Percentiles rank a stretch among this genome's conserved stretches.
phyloP scores from a whole-genome alignment of 1,140 invertebrate species.

The Dendroctonus valens region DNA sequence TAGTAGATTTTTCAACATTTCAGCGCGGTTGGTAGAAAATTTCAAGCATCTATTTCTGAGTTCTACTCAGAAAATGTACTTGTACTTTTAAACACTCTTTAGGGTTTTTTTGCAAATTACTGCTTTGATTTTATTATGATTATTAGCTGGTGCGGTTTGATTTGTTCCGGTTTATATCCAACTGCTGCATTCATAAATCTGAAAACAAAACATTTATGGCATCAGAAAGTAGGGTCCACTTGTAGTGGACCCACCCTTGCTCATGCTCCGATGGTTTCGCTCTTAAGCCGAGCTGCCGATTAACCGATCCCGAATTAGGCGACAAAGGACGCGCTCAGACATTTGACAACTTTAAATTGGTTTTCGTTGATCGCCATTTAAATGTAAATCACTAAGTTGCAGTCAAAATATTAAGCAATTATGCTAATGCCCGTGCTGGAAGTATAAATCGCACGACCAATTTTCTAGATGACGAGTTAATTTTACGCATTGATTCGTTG shows the following conservation, averaged over 20 bases:
- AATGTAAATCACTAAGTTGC: slow-evolving; percentile 50
- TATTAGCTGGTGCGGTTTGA: no score
- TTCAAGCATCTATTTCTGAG: no score
- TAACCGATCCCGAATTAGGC: slow-evolving; percentile 50
- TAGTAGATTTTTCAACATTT: no score
- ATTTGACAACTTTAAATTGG: slow-evolving; percentile 52
- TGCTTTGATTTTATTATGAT: no score
- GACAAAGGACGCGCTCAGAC: slow-evolving; percentile 50
- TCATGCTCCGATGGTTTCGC: slow-evolving; percentile 10
- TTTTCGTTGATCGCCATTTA: slow-evolving; percentile 49
- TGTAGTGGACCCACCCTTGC: slow-evolving; percentile 18
- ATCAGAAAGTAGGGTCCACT: slow-evolving; percentile 11
- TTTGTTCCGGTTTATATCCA: no score
- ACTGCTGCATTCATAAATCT: slow-evolving; percentile 7
- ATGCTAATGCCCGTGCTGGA: slow-evolving; percentile 38
- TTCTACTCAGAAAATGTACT: no score
- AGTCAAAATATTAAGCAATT: slow-evolving; percentile 51
- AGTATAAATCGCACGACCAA: slow-evolving; percentile 12
- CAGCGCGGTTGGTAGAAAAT: no score
- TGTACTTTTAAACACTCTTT: no score
- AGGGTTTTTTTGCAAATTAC: no score
- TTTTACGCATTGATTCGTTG: slow-evolving; percentile 17
- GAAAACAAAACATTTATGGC: slow-evolving; percentile 10
- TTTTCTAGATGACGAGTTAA: slow-evolving; percentile 22
- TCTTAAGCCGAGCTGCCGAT: slow-evolving; percentile 39